A percentile compares a stretch with the other conserved stretches of the same genome.
Conservation (phyloP, 1,140 invertebrate species). For the Tetranychus urticae region DNA sequence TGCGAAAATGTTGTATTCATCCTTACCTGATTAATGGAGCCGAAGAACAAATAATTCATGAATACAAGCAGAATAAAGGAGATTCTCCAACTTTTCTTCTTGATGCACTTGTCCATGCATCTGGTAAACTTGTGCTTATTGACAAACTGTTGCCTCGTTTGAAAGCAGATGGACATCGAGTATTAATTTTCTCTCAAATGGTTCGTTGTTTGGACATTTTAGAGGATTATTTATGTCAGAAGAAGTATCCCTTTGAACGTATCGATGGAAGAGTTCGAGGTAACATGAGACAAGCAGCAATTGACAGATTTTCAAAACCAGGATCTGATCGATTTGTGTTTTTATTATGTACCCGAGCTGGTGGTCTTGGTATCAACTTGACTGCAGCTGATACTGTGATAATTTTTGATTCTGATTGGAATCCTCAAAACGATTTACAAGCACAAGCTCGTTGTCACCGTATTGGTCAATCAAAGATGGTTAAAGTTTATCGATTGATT, state of each 20-base stretch:
- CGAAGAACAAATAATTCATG: conserved; percentile 90
- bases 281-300: conserved; percentile 89
- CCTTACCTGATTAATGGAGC: conserved; percentile 91
- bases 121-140: conserved; percentile 96
- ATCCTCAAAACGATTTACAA: conserved; percentile 68
- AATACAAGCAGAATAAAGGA: conserved; percentile 39
- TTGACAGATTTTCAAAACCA: conserved; percentile 78
- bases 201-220: conserved; percentile 94
- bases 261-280: conserved; percentile 94
- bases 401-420: conserved; percentile 99
- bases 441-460: conserved; percentile 95
- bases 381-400: conserved; percentile 99
- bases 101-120: conserved; percentile 64
- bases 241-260: conserved; percentile 77
- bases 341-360: conserved; percentile 88
- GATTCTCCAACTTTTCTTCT: conserved; percentile 29
- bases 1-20: conserved; percentile 98
- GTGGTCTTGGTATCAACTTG: conserved; percentile 89
- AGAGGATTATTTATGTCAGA: conserved; percentile 85
- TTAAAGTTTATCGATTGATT: conserved; percentile 91
- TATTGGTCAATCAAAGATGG: conserved; percentile 96
- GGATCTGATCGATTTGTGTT: conserved; percentile 97
- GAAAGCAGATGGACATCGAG: conserved; percentile 81
- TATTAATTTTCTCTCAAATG: conserved; percentile 98
- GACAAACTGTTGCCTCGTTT: conserved; percentile 94